phyloP scores from a whole-genome alignment of 2,797 vertebrate genomes.

The Carcharodon carcharias region DNA sequence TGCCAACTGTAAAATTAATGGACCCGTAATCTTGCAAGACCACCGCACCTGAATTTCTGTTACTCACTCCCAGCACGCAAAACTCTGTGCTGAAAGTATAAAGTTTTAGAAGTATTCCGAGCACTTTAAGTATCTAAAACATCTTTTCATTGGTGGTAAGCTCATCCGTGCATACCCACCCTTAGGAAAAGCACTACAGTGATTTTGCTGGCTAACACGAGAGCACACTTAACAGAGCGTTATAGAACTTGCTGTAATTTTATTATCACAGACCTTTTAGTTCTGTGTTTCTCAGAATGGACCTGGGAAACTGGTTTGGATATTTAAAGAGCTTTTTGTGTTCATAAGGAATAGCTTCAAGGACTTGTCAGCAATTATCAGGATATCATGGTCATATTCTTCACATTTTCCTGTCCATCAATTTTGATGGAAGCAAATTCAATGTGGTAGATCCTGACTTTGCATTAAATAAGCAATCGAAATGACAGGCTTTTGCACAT shows the following conservation, averaged over 20 bases:
- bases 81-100: background rate
- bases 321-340: background rate
- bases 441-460: too few relatives aligned
- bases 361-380: background rate
- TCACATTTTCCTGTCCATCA: background rate
- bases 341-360: background rate
- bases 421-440: too few relatives aligned
- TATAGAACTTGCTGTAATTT: background rate
- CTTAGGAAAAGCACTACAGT: background rate
- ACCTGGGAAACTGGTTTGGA: background rate
- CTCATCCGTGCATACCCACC: too few relatives aligned
- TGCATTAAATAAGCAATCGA: too few relatives aligned
- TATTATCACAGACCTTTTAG: background rate
- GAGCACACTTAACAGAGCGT: background rate
- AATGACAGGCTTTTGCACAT: too few relatives aligned
- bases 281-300: background rate
- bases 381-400: background rate
- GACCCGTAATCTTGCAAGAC: background rate
- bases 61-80: background rate
- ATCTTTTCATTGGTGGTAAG: background rate
- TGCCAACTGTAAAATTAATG: background rate
- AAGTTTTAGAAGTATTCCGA: background rate
- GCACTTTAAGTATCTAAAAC: background rate
- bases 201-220: too few relatives aligned
- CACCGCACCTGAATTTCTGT: background rate